Evolutionary conservation across 2,888 invertebrate species (phyloP).

Genomic region (Nipponacmea schrenckii): DNA sequence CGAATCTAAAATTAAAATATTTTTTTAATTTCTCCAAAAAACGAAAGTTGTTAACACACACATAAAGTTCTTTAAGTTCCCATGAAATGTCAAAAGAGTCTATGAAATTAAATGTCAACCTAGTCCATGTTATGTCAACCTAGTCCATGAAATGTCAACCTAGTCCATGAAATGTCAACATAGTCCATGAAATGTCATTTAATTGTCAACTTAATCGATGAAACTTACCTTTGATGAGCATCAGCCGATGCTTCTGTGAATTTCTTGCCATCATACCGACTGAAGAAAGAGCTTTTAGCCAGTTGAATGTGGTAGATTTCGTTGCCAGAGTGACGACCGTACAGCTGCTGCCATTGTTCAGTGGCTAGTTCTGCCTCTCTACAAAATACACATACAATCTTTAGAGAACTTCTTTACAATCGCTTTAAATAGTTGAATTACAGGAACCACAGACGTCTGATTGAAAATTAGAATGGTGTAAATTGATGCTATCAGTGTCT

Average conservation of each 20-base stretch:
- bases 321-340: conserved; percentile 98
- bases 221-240: conserved; percentile 90
- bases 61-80: not conserved
- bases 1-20: conserved; percentile 76
- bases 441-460: too few relatives aligned
- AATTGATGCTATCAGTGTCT: too few relatives aligned
- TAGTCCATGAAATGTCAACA: too few relatives aligned
- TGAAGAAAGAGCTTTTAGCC: conserved; percentile 94
- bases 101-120: too few relatives aligned
- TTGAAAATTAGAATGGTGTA: too few relatives aligned
- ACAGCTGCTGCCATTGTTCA: conserved; percentile 97
- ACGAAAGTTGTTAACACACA: conserved; percentile 3
- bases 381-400: conserved; percentile 61
- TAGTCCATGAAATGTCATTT: too few relatives aligned
- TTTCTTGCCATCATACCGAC: conserved; percentile 97
- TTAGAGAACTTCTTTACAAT: too few relatives aligned
- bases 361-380: conserved; percentile 93
- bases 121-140: too few relatives aligned
- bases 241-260: conserved; percentile 99
- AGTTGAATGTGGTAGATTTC: conserved; percentile 98
- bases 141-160: too few relatives aligned
- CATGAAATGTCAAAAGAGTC: too few relatives aligned
- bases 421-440: too few relatives aligned
- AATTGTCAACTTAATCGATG: too few relatives aligned
- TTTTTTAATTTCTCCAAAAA: not conserved